phyloP scores from a whole-genome alignment of 2,797 vertebrate genomes.

The Muscicapa comitata region DNA sequence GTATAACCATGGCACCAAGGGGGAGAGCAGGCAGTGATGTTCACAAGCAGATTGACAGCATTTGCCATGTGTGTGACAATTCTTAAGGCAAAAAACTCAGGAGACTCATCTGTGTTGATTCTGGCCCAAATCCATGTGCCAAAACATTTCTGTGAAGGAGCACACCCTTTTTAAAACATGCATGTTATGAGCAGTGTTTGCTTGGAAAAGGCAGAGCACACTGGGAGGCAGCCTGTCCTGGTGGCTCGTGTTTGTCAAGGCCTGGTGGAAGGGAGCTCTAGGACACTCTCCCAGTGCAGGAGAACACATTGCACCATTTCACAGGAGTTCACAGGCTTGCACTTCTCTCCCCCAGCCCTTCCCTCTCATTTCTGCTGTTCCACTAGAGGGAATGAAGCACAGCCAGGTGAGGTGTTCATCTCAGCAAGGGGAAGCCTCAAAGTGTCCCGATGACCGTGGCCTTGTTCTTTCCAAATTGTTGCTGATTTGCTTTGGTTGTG shows the following conservation, averaged over 20 bases:
- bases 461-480: not conserved
- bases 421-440: not conserved
- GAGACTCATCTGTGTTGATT: slow-evolving; percentile 13
- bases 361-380: not conserved
- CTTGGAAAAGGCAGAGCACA: slow-evolving; percentile 18
- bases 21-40: not conserved
- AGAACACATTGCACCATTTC: not conserved
- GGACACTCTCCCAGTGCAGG: not conserved
- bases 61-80: not conserved
- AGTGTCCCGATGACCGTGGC: not conserved
- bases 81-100: not conserved
- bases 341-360: not conserved
- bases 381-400: not conserved
- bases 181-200: not conserved
- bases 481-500: slow-evolving; percentile 22
- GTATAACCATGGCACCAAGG: not conserved
- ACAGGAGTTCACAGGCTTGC: not conserved
- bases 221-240: not conserved
- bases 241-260: not conserved
- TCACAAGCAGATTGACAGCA: not conserved
- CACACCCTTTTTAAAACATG: slow-evolving; percentile 9
- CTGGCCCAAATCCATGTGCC: slow-evolving; percentile 7
- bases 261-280: not conserved
- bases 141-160: not conserved
- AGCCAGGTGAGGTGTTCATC: not conserved